Evolutionary conservation across 2,113 vertebrate genomes (phyloP).

Genomic region (Monopterus albus): DNA sequence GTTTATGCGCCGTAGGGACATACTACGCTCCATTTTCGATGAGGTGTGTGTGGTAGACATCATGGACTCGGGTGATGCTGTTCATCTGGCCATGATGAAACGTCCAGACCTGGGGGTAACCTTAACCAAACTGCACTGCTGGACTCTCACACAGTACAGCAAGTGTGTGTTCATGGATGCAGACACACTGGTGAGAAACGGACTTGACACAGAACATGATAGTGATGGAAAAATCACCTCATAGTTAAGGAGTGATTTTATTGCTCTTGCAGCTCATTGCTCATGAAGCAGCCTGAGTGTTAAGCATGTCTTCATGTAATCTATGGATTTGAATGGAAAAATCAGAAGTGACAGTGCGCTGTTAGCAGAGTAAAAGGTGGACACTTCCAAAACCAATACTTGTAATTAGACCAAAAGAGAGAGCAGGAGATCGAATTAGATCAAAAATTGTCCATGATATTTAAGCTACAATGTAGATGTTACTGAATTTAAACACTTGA

Average conservation of each 20-base stretch:
- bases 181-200: slow-evolving; percentile 92
- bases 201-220: neutral
- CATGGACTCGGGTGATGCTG: slow-evolving; percentile 91
- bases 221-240: neutral
- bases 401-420: no score
- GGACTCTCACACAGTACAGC: slow-evolving; percentile 92
- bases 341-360: neutral
- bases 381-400: neutral
- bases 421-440: no score
- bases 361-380: neutral
- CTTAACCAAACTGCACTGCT: slow-evolving; percentile 96
- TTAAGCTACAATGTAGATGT: no score
- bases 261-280: neutral
- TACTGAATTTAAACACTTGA: neutral
- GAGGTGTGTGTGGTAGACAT: slow-evolving; percentile 90
- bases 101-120: slow-evolving; percentile 94
- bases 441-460: no score
- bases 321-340: neutral
- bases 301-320: neutral
- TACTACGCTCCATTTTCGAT: slow-evolving; percentile 87
- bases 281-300: neutral
- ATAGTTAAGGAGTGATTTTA: neutral
- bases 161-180: slow-evolving; percentile 99
- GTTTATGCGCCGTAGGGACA: slow-evolving; percentile 79
- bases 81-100: slow-evolving; percentile 92